phyloP scores from a whole-genome alignment of 1,140 invertebrate genomes.

The Heliconius congener region DNA sequence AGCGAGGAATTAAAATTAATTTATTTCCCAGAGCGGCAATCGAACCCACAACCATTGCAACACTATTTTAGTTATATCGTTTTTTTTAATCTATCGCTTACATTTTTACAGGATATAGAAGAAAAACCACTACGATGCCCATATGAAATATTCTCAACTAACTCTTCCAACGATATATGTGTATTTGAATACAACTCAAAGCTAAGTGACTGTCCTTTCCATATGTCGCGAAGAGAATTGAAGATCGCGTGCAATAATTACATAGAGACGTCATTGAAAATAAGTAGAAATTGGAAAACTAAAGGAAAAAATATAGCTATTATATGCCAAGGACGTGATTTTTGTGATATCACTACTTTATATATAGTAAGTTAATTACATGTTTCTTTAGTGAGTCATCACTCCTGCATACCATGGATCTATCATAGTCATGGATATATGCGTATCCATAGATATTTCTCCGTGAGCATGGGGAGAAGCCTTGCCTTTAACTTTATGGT shows the following conservation, averaged over 20 bases:
- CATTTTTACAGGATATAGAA: conserved; percentile 50
- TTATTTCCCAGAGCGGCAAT: not conserved
- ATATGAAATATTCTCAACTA: conserved; percentile 51
- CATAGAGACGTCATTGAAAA: conserved; percentile 49
- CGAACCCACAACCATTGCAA: not conserved
- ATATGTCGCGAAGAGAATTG: conserved; percentile 44
- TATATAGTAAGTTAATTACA: conserved; percentile 40
- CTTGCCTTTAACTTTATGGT: too few species aligned
- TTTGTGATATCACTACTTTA: conserved; percentile 49
- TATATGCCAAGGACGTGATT: conserved; percentile 52
- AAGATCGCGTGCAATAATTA: conserved; percentile 47
- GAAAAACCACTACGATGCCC: conserved; percentile 48
- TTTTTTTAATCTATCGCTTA: not conserved
- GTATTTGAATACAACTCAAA: conserved; percentile 42
- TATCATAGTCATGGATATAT: too few species aligned
- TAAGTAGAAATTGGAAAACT: conserved; percentile 42
- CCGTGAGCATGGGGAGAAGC: too few species aligned
- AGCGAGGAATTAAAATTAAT: not conserved
- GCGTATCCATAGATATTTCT: too few species aligned
- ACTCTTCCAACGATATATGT: conserved; percentile 41
- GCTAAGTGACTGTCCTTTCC: conserved; percentile 33
- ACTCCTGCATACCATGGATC: too few species aligned
- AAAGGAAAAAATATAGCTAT: conserved; percentile 33
- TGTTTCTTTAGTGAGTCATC: too few species aligned
- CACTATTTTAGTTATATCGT: too few species aligned